Conservation (phyloP, 2,113 vertebrate species). For the Aphelocoma coerulescens region DNA sequence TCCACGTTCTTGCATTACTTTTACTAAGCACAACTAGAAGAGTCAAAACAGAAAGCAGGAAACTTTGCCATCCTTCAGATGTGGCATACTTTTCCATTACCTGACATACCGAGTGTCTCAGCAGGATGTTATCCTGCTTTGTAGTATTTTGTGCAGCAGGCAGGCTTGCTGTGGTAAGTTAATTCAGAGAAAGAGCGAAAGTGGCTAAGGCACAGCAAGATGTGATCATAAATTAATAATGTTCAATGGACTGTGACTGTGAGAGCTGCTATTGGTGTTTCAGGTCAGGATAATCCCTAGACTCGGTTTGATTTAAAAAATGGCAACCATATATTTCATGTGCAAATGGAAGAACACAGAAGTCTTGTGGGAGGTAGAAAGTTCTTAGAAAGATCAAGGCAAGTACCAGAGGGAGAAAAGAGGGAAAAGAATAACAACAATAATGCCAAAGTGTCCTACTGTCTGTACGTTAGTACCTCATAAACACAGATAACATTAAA, state of each 20-base stretch:
- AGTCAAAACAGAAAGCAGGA: not conserved
- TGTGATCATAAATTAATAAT: conserved; percentile 60
- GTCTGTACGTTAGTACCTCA: not conserved
- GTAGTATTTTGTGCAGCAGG: conserved; percentile 28
- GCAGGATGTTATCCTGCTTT: conserved; percentile 43
- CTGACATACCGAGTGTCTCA: not conserved
- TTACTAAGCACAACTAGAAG: not conserved
- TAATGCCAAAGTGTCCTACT: not conserved
- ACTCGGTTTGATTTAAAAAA: conserved; percentile 18
- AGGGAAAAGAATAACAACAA: not conserved
- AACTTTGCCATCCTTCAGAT: not conserved
- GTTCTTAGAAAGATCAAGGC: not conserved
- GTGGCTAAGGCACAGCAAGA: conserved; percentile 35
- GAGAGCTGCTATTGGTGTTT: conserved; percentile 54
- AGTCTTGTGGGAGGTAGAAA: not conserved
- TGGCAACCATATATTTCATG: conserved; percentile 25
- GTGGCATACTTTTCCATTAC: not conserved
- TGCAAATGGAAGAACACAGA: conserved; percentile 6
- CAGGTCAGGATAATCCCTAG: conserved; percentile 37
- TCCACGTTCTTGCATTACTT: not conserved
- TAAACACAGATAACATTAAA: not conserved
- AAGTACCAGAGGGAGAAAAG: not conserved
- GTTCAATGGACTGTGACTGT: conserved; percentile 51
- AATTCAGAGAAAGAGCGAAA: not conserved
- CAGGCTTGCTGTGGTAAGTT: conserved; percentile 15